Evolutionary conservation across 2,888 invertebrate species (phyloP).

Genomic region (Dyspetes luteomarginatus): DNA sequence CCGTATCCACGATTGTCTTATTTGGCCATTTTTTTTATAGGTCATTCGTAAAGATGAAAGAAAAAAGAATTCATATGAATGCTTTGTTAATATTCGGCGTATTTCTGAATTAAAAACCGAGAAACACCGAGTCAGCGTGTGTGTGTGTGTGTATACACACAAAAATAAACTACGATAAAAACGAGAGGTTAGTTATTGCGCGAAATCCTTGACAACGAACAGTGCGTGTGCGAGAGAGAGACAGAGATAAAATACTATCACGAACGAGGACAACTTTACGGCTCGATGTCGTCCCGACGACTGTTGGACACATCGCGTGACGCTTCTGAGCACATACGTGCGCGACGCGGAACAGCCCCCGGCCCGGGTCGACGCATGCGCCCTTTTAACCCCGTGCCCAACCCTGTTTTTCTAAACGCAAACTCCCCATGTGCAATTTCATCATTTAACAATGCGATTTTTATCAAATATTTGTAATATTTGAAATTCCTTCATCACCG

Average conservation of each 20-base stretch:
- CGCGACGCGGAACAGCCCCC: conserved; percentile 77
- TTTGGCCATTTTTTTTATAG: conserved; percentile 1
- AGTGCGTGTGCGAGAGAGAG: not conserved
- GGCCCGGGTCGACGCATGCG: conserved; percentile 80
- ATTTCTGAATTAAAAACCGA: not conserved
- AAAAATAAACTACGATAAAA: conserved; percentile 9
- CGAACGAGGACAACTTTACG: conserved; percentile 68
- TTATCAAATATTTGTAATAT: no score
- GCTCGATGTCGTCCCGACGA: conserved; percentile 78
- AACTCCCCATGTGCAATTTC: conserved; percentile 3
- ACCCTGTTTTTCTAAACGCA: conserved; percentile 71
- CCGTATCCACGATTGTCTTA: conserved; percentile 11
- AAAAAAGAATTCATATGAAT: no score
- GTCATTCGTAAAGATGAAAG: not conserved
- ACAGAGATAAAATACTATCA: no score
- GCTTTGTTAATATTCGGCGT: not conserved
- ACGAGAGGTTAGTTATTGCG: conserved; percentile 31
- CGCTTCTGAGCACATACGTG: conserved; percentile 35
- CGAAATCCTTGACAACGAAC: conserved; percentile 23
- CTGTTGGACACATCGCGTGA: conserved; percentile 74
- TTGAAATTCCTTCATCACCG: no score
- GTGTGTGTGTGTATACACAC: not conserved
- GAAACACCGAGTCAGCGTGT: not conserved
- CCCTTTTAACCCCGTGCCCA: conserved; percentile 72
- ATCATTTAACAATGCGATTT: no score